phyloP scores from a whole-genome alignment of 2,797 vertebrate genomes.

The Eremophila alpestris region DNA sequence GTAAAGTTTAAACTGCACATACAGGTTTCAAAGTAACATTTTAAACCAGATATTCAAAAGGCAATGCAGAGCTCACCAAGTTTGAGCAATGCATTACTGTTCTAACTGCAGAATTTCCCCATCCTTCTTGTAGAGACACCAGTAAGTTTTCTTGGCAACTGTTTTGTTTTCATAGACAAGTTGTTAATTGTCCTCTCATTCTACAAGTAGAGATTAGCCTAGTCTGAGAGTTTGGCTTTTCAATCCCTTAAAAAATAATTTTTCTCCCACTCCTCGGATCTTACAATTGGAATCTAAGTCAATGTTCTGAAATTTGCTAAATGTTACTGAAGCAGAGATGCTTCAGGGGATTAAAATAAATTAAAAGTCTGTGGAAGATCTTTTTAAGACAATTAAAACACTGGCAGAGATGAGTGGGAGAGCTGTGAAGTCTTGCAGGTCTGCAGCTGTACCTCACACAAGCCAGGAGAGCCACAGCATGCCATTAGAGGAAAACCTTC shows the following conservation, averaged over 20 bases:
- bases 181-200: slow-evolving; percentile 4
- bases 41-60: neutral
- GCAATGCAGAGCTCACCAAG: neutral
- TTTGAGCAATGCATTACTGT: neutral
- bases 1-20: neutral
- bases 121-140: neutral
- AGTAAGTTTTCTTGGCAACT: neutral
- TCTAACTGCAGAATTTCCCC: neutral
- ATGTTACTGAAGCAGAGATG: neutral
- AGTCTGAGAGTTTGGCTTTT: neutral
- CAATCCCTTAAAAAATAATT: neutral
- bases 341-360: neutral
- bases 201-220: neutral
- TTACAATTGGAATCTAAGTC: neutral
- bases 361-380: neutral
- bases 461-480: neutral
- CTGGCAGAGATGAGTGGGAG: neutral
- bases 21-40: neutral
- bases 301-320: neutral
- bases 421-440: neutral
- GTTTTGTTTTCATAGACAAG: slow-evolving; percentile 7
- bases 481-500: neutral
- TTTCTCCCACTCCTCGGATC: neutral
- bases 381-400: neutral
- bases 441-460: neutral